Conservation (phyloP, 2,113 vertebrate species). For the Bubo bubo region DNA sequence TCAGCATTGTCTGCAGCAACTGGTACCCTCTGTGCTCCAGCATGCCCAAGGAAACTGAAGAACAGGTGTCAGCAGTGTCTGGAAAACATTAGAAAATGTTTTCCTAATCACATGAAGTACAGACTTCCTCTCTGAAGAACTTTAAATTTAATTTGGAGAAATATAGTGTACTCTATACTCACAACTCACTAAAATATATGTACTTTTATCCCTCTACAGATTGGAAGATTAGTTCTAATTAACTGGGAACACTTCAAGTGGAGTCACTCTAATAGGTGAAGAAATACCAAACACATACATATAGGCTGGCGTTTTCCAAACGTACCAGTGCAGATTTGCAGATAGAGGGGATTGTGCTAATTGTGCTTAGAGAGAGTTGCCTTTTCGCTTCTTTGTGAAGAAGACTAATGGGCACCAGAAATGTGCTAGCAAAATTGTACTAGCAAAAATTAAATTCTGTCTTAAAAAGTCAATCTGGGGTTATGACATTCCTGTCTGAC, state of each 20-base stretch:
- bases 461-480: background rate
- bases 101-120: background rate
- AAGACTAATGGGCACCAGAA: background rate
- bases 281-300: background rate
- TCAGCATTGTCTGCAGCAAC: conserved; percentile 52
- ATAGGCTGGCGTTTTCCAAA: background rate
- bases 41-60: background rate
- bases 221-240: background rate
- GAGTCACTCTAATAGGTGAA: background rate
- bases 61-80: conserved; percentile 52
- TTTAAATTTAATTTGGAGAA: background rate
- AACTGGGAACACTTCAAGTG: background rate
- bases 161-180: background rate
- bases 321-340: background rate
- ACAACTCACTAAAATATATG: background rate
- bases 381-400: background rate
- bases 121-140: background rate
- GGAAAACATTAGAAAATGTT: conserved; percentile 28
- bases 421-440: background rate
- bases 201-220: background rate
- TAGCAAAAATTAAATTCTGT: background rate
- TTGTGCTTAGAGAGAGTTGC: background rate
- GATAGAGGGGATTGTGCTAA: background rate
- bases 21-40: conserved; percentile 22
- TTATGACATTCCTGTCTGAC: background rate